phyloP scores from a whole-genome alignment of 2,888 invertebrate species.

The Nebria salina region DNA sequence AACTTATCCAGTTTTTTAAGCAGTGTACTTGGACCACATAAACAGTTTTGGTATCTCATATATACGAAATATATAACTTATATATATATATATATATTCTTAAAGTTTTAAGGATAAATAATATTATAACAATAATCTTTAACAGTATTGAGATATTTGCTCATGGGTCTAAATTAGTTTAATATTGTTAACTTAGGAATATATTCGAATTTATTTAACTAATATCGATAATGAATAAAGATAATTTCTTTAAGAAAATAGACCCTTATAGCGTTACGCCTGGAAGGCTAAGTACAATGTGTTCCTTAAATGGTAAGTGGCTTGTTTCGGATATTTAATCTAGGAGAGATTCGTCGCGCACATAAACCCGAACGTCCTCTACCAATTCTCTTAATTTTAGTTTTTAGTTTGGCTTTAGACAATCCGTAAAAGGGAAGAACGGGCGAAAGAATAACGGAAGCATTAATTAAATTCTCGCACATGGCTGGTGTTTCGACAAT shows the following conservation, averaged over 20 bases:
- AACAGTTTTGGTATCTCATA: too few species aligned
- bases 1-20: too few species aligned
- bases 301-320: background rate
- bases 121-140: too few species aligned
- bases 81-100: too few species aligned
- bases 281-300: background rate
- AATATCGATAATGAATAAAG: too few species aligned
- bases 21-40: too few species aligned
- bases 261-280: background rate
- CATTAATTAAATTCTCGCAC: conserved; percentile 31
- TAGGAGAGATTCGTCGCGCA: conserved; percentile 33
- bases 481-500: conserved; percentile 23
- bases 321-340: conserved; percentile 15
- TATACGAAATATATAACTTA: too few species aligned
- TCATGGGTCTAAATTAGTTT: too few species aligned
- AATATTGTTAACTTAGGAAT: too few species aligned
- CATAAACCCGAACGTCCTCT: conserved; percentile 15
- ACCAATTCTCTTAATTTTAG: conserved; percentile 7
- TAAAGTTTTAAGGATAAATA: too few species aligned
- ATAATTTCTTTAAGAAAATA: background rate
- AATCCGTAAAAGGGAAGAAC: conserved; percentile 16
- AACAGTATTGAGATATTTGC: too few species aligned
- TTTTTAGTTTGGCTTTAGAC: background rate
- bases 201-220: too few species aligned
- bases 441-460: conserved; percentile 35